Percentiles rank a stretch among this genome's conserved stretches.
phyloP scores from a whole-genome alignment of 2,113 vertebrate genomes.

The Sinocyclocheilus rhinocerous region DNA sequence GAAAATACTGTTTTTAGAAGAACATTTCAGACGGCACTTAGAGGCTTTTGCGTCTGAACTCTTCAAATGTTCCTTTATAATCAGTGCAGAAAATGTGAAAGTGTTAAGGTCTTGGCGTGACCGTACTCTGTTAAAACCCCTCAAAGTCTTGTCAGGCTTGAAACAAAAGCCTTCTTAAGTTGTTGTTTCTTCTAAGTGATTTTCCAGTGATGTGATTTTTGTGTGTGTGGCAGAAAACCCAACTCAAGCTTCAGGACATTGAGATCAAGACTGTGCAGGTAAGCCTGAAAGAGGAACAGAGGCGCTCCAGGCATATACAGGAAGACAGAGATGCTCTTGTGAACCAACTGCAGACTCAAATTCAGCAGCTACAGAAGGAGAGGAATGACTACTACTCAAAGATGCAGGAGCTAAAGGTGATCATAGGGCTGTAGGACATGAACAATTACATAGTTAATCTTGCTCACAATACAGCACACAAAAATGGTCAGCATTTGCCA shows the following conservation, averaged over 20 bases:
- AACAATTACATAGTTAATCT: background rate
- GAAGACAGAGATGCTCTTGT: slow-evolving; percentile 79
- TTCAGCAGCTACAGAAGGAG: slow-evolving; percentile 83
- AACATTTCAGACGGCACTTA: too few species aligned
- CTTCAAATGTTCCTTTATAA: background rate
- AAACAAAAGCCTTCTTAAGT: background rate
- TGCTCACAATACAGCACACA: background rate
- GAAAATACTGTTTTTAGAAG: too few species aligned
- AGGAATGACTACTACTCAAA: slow-evolving; percentile 83
- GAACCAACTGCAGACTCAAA: slow-evolving; percentile 81
- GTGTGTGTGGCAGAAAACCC: slow-evolving; percentile 80
- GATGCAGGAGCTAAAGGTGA: slow-evolving; percentile 66
- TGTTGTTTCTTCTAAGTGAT: background rate
- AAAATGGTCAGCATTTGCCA: background rate
- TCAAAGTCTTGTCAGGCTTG: background rate
- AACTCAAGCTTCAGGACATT: slow-evolving; percentile 86
- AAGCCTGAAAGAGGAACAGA: slow-evolving; percentile 90
- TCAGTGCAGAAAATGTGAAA: background rate
- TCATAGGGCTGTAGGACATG: background rate
- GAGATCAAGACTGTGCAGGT: slow-evolving; percentile 83
- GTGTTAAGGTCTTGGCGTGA: background rate
- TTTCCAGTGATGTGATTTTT: background rate
- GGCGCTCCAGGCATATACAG: slow-evolving; percentile 75
- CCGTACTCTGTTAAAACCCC: background rate
- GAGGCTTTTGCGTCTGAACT: too few species aligned